Base-by-base conservation (phyloP, 2,888 invertebrate genomes). In the Melanchra persicariae region DNA sequence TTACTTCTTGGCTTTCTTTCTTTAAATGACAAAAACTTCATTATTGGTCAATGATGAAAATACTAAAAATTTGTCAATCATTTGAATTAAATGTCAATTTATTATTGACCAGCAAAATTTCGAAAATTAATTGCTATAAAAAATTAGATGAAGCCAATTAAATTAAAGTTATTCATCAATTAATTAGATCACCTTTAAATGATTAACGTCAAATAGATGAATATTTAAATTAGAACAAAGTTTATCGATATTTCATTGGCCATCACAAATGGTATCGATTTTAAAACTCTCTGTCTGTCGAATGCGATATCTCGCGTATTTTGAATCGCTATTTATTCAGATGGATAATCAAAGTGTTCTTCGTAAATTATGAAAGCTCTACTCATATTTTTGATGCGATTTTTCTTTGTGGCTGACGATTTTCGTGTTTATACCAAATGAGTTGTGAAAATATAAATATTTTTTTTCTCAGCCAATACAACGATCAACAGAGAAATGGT, bases 251-350 rank as follows among this genome's bases (percentile, higher is more conserved):
- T 37, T 22, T 68, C 1, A 3, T 30, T 43, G 47, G 67, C 63
- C 88, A 84, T 82, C 87, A 73, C 82, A 81, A 79, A 34, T 26
- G 1, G 61, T 77, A 85, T 87, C 82, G 85, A 85, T 86, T 85
- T 79, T 75, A 79, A 82, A 88, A 86, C 82, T 83, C 45, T 12
- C n/a, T 83, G 85, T 81, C 83, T 75, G 83, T 64, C 74, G 83
- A 67, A 76, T 64, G 57, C 43, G 62, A 79, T 78, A 73, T 82
- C 82, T 83, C 80, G 70, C 81, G 81, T 85, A 77, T 83, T 83
- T 79, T 77, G 71, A 72, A 74, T 72, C 62, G 70, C 71, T 80
- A 73, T 75, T 82, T 65, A 79, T 84, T 74, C 77, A 59, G 81
- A 79, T 87, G 84, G 80, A 85, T 82, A 81, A 82, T 73, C 55